phyloP scores from a whole-genome alignment of 1,140 invertebrate genomes.

The Akabosia matsudoensis region DNA sequence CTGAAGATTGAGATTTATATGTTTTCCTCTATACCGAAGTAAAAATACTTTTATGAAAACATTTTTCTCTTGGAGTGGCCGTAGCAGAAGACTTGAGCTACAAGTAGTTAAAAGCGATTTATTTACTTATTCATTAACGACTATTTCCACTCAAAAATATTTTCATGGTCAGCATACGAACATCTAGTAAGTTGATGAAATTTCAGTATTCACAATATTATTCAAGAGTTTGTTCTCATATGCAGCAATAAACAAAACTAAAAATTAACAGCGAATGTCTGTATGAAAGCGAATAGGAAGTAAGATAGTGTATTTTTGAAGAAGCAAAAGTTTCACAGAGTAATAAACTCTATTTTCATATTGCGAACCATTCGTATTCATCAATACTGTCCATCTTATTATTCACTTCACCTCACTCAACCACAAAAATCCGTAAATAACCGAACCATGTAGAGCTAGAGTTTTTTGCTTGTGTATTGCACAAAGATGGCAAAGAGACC shows the following conservation, averaged over 20 bases:
- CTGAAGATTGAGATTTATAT: too few species aligned
- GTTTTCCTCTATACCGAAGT: too few species aligned
- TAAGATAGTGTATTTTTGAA: too few species aligned
- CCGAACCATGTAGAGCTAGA: background rate
- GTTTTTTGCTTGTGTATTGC: background rate
- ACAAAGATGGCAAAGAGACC: background rate
- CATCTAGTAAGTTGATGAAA: too few species aligned
- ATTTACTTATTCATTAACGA: constrained; percentile 21
- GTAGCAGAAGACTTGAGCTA: background rate
- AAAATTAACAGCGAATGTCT: too few species aligned
- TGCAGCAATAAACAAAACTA: too few species aligned
- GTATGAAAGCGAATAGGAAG: too few species aligned
- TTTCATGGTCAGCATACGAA: background rate
- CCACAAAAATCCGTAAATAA: background rate
- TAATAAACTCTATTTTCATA: constrained; percentile 1
- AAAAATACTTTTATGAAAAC: background rate
- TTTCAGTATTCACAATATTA: background rate
- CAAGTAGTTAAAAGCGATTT: constrained; percentile 24
- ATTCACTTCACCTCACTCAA: background rate
- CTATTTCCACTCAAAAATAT: constrained; percentile 14
- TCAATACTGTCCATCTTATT: background rate
- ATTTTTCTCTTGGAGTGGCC: background rate
- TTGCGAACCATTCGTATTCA: background rate
- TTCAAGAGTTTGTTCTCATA: too few species aligned
- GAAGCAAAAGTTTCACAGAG: constrained; percentile 1